Conservation (phyloP, 2,888 invertebrate species). For the Boloria selene region DNA sequence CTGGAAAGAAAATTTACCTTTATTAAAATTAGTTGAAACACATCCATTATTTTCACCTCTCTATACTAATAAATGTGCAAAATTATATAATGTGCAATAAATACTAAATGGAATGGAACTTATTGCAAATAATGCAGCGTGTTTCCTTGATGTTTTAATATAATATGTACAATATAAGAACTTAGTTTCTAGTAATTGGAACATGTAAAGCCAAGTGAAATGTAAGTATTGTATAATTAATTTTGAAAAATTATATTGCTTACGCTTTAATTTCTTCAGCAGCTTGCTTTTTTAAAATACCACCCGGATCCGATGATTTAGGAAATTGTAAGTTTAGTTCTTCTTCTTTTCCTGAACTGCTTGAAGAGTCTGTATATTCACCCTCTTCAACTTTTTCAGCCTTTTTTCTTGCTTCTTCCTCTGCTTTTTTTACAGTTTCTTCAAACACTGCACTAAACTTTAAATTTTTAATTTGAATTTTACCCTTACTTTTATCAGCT, state of each 20-base stretch:
- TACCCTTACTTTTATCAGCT: conserved; percentile 73
- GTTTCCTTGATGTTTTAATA: too few relatives aligned
- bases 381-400: conserved; percentile 85
- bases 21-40: too few relatives aligned
- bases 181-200: too few relatives aligned
- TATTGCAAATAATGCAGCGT: too few relatives aligned
- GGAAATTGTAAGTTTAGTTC: conserved; percentile 70
- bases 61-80: too few relatives aligned
- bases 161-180: too few relatives aligned
- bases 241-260: conserved; percentile 45
- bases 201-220: too few relatives aligned
- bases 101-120: too few relatives aligned
- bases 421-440: conserved; percentile 84
- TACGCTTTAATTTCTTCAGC: conserved; percentile 80
- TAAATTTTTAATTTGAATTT: conserved; percentile 86
- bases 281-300: conserved; percentile 70
- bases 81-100: too few relatives aligned
- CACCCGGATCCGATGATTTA: conserved; percentile 74
- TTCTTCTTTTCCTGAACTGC: conserved; percentile 64
- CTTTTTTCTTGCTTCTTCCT: conserved; percentile 83
- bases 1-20: conserved; percentile 43
- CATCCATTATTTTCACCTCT: too few relatives aligned
- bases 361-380: conserved; percentile 80
- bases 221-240: too few relatives aligned
- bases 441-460: conserved; percentile 86